Evolutionary conservation across 2,797 vertebrate genomes (phyloP).

Genomic region (Crotalus adamanteus): DNA sequence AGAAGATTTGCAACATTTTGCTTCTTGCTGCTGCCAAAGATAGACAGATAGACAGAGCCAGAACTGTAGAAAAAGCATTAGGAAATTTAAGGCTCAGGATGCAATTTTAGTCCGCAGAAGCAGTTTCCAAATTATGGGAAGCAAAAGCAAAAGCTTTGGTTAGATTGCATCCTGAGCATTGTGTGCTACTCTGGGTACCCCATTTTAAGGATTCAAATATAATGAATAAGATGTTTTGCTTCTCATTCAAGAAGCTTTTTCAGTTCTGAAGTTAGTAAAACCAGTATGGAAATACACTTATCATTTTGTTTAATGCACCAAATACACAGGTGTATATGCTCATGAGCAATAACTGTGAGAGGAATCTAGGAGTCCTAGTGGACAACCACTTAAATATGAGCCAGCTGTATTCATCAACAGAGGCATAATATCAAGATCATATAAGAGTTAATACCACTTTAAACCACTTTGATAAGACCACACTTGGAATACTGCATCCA

Average conservation of each 20-base stretch:
- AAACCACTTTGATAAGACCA: background rate
- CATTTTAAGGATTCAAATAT: background rate
- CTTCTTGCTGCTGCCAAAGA: background rate
- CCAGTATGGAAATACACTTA: background rate
- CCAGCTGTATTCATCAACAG: background rate
- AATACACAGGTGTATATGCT: background rate
- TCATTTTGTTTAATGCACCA: background rate
- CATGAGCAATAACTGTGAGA: background rate
- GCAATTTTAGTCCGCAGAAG: background rate
- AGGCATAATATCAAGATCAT: background rate
- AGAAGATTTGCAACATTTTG: background rate
- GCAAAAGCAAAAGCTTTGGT: background rate
- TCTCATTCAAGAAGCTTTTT: background rate
- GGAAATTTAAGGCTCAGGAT: background rate
- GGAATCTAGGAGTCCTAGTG: background rate
- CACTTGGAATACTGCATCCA: background rate
- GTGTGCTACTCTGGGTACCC: background rate
- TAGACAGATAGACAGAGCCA: background rate
- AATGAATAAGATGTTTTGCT: background rate
- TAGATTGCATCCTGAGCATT: background rate
- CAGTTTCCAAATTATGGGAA: background rate
- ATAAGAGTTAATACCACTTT: background rate
- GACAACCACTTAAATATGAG: background rate
- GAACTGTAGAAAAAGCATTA: background rate
- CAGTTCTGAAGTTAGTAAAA: background rate